Conservation (phyloP, 2,113 vertebrate genomes). For the Circaetus gallicus region DNA sequence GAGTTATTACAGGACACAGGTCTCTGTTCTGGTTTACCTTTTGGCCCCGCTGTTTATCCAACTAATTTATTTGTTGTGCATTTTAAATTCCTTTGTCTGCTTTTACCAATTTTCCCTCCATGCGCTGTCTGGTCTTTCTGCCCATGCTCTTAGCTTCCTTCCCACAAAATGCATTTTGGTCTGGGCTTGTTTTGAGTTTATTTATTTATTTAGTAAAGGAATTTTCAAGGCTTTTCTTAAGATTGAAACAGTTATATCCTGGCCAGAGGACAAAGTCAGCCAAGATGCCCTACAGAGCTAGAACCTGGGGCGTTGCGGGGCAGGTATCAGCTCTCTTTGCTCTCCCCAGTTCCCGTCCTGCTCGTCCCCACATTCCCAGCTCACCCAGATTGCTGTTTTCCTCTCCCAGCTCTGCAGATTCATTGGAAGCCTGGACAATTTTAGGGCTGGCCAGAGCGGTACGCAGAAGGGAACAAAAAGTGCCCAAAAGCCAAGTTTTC, state of each 20-base stretch:
- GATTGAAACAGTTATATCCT: rapidly evolving
- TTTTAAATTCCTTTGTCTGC: slow-evolving; percentile 18
- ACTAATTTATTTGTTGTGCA: slow-evolving; percentile 10
- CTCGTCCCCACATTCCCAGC: neutral
- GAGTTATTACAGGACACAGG: neutral
- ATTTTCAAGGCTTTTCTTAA: neutral
- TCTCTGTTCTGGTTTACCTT: neutral
- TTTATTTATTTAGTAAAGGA: neutral
- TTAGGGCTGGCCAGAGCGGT: neutral
- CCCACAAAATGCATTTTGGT: neutral
- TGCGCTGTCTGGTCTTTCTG: neutral
- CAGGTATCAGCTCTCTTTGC: neutral
- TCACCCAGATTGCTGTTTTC: neutral
- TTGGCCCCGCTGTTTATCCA: neutral
- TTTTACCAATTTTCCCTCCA: neutral
- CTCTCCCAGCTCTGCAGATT: neutral
- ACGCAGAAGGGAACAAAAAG: neutral
- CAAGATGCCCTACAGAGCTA: neutral
- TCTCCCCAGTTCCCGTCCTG: neutral
- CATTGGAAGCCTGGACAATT: neutral
- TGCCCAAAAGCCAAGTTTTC: neutral
- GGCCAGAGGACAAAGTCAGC: neutral
- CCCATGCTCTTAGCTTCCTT: neutral
- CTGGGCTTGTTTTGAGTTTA: neutral
- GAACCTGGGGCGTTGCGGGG: rapidly evolving